Evolutionary conservation across 1,140 invertebrate species (phyloP), one percentile per base, ranked within the genome.

Genomic region (Uloborus diversus): DNA sequence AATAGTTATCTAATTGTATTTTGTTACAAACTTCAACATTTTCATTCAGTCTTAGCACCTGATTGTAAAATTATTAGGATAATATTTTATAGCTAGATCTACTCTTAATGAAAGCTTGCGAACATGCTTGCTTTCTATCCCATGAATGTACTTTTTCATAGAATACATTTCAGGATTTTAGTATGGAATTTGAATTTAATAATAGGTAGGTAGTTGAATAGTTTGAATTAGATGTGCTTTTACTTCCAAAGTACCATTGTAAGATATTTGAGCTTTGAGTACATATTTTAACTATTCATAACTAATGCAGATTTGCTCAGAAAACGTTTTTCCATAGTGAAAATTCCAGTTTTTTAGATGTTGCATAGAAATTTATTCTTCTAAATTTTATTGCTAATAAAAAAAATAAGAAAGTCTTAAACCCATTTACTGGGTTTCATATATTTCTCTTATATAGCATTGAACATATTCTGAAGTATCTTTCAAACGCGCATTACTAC

Each of bases 251-350:
- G 73, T 78, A 78, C 28, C 73, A 78, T 49, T 78, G 62, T 78
- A 78, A 51, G 62, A 78, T 78, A 78, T 78, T 78, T 78, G 73
- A 78, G 73, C 59, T 78, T 64, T 78, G 66, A 78, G 73, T 78
- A 78, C 53, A 65, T 78, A 78, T 78, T 78, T 78, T 78, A 78
- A 78, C 73, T 78, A 78, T 65, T 59, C 37, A 53, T 75, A 75
- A 75, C 49, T 75, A 75, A 64, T 71, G 51, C 73, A 64, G 59
- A 78, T 78, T n/a, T 78, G 73, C 73, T 78, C 73, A 78, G 73
- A 78, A 78, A 78, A 75, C 71, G 66, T 78, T 78, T 78, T 78
- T 65, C 57, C 61, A 78, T 78, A 78, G 61, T 64, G 65, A 59
- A 78, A 78, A 78, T 66, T 78, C 73, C 61, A 78, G 37, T 75